Evolutionary conservation across 2,888 invertebrate species (phyloP).

Genomic region (Netelia virgata): DNA sequence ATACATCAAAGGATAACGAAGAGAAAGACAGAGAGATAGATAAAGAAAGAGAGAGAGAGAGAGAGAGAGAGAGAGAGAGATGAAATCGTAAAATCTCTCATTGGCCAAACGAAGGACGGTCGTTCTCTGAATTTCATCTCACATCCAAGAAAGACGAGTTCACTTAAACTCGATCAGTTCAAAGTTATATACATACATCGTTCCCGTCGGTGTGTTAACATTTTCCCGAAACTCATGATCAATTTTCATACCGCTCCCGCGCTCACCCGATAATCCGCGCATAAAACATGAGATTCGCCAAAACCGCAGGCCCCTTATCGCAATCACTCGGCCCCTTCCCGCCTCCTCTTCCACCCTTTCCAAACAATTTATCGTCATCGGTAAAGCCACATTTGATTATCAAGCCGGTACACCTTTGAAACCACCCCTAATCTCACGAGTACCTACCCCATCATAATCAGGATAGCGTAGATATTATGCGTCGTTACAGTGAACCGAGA

Average conservation of each 20-base stretch:
- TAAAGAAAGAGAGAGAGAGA: slow-evolving; percentile 5
- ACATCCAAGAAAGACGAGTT: too few relatives aligned
- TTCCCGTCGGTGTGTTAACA: too few relatives aligned
- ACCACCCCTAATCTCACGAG: slow-evolving; percentile 21
- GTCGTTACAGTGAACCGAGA: neutral
- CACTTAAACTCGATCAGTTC: too few relatives aligned
- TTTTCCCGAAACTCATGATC: too few relatives aligned
- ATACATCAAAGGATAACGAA: neutral
- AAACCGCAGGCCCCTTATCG: neutral
- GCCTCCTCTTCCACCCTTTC: neutral
- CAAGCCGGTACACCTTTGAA: neutral
- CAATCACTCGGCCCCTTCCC: neutral
- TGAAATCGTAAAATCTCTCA: too few relatives aligned
- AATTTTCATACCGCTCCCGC: too few relatives aligned
- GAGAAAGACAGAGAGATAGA: slow-evolving; percentile 13
- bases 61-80: slow-evolving; percentile 17
- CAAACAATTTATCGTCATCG: neutral
- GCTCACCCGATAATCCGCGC: neutral
- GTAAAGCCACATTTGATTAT: neutral
- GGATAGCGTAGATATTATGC: neutral
- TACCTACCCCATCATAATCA: neutral
- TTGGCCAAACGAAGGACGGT: too few relatives aligned
- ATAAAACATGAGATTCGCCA: neutral
- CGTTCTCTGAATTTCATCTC: too few relatives aligned
- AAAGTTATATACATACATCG: too few relatives aligned